Base-by-base conservation (phyloP, 1,140 invertebrate species). In the Drosophila dunni region DNA sequence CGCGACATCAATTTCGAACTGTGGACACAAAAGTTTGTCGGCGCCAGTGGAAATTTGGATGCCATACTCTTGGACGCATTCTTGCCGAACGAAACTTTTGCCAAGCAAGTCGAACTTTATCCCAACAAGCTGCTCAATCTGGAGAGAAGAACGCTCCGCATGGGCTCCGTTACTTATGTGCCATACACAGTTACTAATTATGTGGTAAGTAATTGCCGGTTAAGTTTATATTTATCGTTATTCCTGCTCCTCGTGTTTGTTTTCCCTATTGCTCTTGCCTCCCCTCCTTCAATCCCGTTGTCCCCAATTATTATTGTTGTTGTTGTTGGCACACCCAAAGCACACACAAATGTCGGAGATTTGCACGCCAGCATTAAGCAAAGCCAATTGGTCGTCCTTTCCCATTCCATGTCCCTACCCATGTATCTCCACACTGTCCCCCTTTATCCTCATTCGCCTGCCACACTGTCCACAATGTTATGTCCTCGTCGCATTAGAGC, bases 21-120 rank as follows among this genome's bases (percentile, higher is more conserved):
- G 78, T 92, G 91, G 91, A 92, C 91, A 91, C 91, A 92, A 88
- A 91, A 92, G 84, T 92, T 88, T 82, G 84, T 91, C 78, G 91
- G 91, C 62, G 76, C 78, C 67, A 56, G 68, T 71, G 86, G 91
- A 78, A 92, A 92, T 92, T 90, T 90, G 76, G 79, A 92, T 81
- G 88, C 88, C 54, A 61, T 91, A 51, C 75, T 72, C 56, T 67
- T 92, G 72, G 78, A 85, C 79, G 82, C 79, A 78, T 92, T 90
- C 86, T 84, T 81, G 82, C 82, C 81, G 54, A 92, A 91, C 79
- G 74, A 75, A 88, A 91, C 84, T 90, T 92, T 92, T 77, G 72
- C 74, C 71, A 73, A 69, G 45, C 64, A 48, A 65, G 83, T 76
- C 74, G 77, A 91, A 91, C 90, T 92, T 89, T 92, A 89, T 81